Evolutionary conservation across 2,113 vertebrate species (phyloP), one percentile per base, ranked within the genome.

Genomic region (Cranoglanis bouderius): DNA sequence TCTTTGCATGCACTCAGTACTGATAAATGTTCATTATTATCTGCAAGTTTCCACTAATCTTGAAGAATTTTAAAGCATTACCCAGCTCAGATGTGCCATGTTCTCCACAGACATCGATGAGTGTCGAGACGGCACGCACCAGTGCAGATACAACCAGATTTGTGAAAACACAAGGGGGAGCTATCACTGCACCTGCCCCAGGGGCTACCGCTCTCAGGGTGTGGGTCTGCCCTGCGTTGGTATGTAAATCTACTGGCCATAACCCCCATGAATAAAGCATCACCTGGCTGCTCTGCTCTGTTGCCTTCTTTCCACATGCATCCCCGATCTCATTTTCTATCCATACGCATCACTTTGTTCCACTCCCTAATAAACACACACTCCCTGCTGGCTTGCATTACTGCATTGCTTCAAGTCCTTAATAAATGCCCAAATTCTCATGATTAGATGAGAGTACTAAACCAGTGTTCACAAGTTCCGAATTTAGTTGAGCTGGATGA

Each of bases 121-220:
- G 91, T 99, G 98, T 94, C 95, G 89, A 92, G 97, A 97, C 7
- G 97, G 98, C 18, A 97, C 94, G 21, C 98, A 99, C 92, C 97
- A 97, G 85, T 99, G 98, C 95, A 95, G 96, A 92, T 97, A 98
- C 89, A 98, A 99, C 92, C 98, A 99, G 95, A 95, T 97, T 63
- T 99, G 98, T 86, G 98, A 99, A 94, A 99, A 99, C 90, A 97
- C 95, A 0, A 94, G 94, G 84, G 97, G 98, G 75, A 98, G 97
- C 94, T 97, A 99, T 95, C 97, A 95, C 24, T 99, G 98, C 51
- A 94, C 95, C 21, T 99, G 98, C 88, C 98, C 97, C 0, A 91
- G 97, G 13, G 98, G 98, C 0, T 97, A 96, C 93, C 96, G 97
- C 46, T 96, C 96, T 63, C 98, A 98, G 94, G 97, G 97, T 84